Conservation (phyloP, 2,797 vertebrate species). For the Epinephelus awoara region DNA sequence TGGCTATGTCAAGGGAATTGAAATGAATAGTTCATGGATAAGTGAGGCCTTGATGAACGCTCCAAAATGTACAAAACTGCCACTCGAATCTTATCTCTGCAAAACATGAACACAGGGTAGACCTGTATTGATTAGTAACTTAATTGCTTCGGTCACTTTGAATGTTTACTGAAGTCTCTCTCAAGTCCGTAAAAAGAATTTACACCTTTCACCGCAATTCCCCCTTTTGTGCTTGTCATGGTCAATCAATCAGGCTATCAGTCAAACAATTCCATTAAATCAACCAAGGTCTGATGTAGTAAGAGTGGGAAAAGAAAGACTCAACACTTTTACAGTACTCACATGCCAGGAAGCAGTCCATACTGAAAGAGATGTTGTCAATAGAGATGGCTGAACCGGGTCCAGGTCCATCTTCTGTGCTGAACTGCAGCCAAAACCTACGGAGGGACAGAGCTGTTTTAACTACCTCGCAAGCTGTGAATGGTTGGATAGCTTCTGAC, state of each 20-base stretch:
- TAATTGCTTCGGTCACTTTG: conserved; percentile 10
- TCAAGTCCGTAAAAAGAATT: not conserved
- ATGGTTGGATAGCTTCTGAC: conserved; percentile 11
- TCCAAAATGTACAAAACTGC: conserved; percentile 23
- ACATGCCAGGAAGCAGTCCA: conserved; percentile 98
- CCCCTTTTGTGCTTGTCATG: conserved; percentile 6
- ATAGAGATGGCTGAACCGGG: conserved; percentile 90
- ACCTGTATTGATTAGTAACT: conserved; percentile 40
- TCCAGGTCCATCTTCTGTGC: conserved; percentile 88
- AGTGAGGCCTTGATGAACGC: conserved; percentile 26
- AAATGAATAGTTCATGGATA: conserved; percentile 23
- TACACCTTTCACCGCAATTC: conserved; percentile 4
- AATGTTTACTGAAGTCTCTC: conserved; percentile 17
- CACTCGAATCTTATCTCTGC: conserved; percentile 22
- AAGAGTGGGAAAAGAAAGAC: conserved; percentile 11
- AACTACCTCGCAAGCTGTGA: conserved; percentile 26
- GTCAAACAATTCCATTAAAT: conserved; percentile 25
- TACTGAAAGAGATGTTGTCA: conserved; percentile 95
- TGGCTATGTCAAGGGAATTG: not conserved
- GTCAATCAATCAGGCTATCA: conserved; percentile 35
- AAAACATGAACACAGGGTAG: conserved; percentile 27
- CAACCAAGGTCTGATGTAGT: conserved; percentile 14
- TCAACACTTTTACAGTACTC: conserved; percentile 78
- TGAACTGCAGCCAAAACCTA: conserved; percentile 98
- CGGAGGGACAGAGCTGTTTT: conserved; percentile 31